Evolutionary conservation across 2,888 invertebrate genomes (phyloP).

Genomic region (Glaucopsyche alexis): DNA sequence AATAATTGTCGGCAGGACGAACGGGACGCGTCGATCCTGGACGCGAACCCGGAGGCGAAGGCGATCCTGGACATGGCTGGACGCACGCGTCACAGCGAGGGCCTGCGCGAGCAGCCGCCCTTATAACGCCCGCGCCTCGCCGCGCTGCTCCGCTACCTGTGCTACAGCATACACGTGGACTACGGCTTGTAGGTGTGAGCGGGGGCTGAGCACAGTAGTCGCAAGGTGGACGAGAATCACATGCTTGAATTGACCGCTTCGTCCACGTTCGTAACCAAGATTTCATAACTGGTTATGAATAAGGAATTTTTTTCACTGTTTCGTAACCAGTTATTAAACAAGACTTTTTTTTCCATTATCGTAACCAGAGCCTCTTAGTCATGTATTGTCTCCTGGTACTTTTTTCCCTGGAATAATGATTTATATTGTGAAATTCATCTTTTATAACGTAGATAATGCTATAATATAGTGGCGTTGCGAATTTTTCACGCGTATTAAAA

Average conservation of each 20-base stretch:
- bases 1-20: slow-evolving; percentile 59
- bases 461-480: too few relatives aligned
- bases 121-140: slow-evolving; percentile 49
- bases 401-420: too few relatives aligned
- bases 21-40: slow-evolving; percentile 82
- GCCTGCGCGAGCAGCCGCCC: slow-evolving; percentile 82
- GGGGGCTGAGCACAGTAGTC: neutral
- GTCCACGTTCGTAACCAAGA: too few relatives aligned
- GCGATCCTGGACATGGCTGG: slow-evolving; percentile 92
- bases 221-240: neutral
- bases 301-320: too few relatives aligned
- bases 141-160: slow-evolving; percentile 25
- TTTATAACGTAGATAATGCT: too few relatives aligned
- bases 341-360: too few relatives aligned
- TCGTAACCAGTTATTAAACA: too few relatives aligned
- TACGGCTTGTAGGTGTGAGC: slow-evolving; percentile 34
- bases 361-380: too few relatives aligned
- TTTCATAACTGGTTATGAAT: too few relatives aligned
- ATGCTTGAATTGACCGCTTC: neutral
- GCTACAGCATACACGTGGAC: slow-evolving; percentile 15
- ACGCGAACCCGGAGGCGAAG: slow-evolving; percentile 88
- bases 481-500: too few relatives aligned
- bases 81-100: slow-evolving; percentile 90
- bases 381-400: too few relatives aligned
- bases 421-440: too few relatives aligned